Evolutionary conservation across 2,888 invertebrate species (phyloP).

Genomic region (Drosophila tanythrix): DNA sequence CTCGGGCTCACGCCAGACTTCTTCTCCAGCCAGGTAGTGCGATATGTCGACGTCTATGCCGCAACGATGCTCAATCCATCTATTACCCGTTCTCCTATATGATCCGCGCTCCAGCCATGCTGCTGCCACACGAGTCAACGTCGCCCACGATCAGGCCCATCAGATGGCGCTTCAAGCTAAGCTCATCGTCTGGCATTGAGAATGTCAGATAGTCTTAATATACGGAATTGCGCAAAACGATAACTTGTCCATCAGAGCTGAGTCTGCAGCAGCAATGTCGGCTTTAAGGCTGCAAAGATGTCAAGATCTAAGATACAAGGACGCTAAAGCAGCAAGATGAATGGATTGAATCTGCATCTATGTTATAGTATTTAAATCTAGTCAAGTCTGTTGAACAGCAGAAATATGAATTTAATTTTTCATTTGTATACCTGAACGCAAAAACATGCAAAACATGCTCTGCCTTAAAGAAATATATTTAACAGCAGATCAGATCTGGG

Average conservation of each 20-base stretch:
- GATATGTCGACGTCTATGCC: constrained; percentile 99
- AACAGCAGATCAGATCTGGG: neutral
- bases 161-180: constrained; percentile 86
- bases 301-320: constrained; percentile 9
- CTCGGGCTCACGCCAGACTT: constrained; percentile 98
- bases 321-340: too few relatives aligned
- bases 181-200: constrained; percentile 11
- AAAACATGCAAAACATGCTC: too few relatives aligned
- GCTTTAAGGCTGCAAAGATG: constrained; percentile 26
- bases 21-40: constrained; percentile 97
- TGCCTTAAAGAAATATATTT: neutral
- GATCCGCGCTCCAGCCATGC: constrained; percentile 99
- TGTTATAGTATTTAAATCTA: constrained; percentile 14
- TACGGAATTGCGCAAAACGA: too few relatives aligned
- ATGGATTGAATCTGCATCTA: constrained; percentile 69
- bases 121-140: too few relatives aligned
- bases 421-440: neutral
- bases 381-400: neutral
- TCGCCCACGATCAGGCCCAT: constrained; percentile 95
- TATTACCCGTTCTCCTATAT: constrained; percentile 99
- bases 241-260: too few relatives aligned
- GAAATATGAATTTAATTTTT: neutral
- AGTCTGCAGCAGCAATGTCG: too few relatives aligned
- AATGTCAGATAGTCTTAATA: too few relatives aligned
- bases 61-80: constrained; percentile 96